These are phyloP conservation scores for Drosophila mayri DNA, from an alignment of 1,140 invertebrate species.

Conservation along the genomic window DNA sequence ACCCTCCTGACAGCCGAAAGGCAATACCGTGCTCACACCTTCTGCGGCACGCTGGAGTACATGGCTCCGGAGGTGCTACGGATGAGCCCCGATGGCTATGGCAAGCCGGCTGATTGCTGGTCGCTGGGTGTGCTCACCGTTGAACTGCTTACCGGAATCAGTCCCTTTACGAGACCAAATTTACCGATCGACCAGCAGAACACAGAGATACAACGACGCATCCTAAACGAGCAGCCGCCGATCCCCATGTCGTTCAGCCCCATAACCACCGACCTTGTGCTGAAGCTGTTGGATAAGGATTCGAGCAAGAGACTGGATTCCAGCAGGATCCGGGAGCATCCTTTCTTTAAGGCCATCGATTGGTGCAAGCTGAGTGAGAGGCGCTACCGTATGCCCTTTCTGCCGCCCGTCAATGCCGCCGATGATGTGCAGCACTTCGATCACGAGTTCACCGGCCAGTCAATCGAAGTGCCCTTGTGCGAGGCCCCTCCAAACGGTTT, in stretches of 20 bases:
- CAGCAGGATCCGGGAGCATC: neutral
- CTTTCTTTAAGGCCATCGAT: neutral
- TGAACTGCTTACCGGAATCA: neutral
- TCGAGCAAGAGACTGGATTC: fast-evolving
- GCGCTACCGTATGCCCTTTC: neutral
- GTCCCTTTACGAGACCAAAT: neutral
- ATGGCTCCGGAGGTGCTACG: neutral
- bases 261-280: fast-evolving
- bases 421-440: neutral
- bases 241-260: neutral
- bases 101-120: neutral
- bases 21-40: fast-evolving
- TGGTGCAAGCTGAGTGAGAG: neutral
- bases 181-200: neutral
- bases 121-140: neutral
- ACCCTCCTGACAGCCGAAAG: neutral
- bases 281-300: neutral
- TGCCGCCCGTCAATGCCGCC: neutral
- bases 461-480: neutral
- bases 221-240: neutral
- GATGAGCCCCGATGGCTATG: neutral
- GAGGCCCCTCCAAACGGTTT: fast-evolving
- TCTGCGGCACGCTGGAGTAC: neutral
- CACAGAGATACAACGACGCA: fast-evolving
- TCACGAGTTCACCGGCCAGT: neutral